These are phyloP conservation scores for Clamator glandarius DNA, from an alignment of 2,797 vertebrate genomes.

Conservation along the genomic window DNA sequence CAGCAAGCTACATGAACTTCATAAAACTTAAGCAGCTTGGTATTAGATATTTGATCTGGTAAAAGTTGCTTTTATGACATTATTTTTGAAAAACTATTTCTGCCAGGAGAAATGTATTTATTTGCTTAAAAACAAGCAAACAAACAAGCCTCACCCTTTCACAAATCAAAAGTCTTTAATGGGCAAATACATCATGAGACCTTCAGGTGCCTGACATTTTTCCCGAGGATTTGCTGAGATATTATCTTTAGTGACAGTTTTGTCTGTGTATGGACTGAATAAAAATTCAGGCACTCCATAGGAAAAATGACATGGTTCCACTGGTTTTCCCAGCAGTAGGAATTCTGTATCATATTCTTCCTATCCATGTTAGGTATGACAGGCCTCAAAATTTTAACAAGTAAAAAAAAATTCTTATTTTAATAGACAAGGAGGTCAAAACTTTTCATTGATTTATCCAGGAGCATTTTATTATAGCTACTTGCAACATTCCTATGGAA, in stretches of 20 bases:
- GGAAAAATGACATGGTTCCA: constrained; percentile 20
- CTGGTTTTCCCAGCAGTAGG: constrained; percentile 4
- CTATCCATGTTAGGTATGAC: background rate
- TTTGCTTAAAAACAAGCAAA: background rate
- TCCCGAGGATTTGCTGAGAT: background rate
- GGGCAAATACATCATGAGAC: background rate
- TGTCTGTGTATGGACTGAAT: background rate
- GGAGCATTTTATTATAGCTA: background rate
- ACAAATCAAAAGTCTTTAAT: background rate
- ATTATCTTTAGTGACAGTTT: background rate
- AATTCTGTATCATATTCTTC: constrained; percentile 29
- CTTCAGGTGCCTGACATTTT: background rate
- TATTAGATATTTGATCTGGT: background rate
- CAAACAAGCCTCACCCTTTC: background rate
- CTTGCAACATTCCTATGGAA: background rate
- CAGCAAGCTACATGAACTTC: background rate
- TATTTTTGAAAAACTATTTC: background rate
- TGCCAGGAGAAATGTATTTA: background rate
- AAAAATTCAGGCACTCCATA: background rate
- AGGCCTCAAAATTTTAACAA: background rate
- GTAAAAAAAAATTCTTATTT: background rate
- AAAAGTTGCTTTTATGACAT: background rate
- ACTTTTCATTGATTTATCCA: background rate
- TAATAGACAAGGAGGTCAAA: background rate
- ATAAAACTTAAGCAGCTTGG: background rate